Conservation (phyloP, 2,113 vertebrate genomes). For the Pagrus major region DNA sequence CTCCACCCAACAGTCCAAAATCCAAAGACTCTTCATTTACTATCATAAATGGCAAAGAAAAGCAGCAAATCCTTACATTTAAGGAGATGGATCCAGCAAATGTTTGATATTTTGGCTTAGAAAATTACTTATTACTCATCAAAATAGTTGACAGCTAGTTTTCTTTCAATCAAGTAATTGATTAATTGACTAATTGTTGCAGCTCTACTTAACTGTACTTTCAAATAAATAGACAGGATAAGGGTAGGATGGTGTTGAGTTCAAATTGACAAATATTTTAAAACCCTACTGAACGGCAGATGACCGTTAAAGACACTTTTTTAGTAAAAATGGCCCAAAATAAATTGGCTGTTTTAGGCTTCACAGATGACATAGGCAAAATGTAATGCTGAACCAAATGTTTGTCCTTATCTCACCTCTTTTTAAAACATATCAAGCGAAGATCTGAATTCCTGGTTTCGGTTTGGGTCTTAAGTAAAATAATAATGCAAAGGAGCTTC, state of each 20-base stretch:
- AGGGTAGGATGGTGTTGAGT: neutral
- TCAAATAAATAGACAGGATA: neutral
- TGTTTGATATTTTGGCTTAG: too few species aligned
- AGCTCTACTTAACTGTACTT: neutral
- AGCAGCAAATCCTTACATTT: too few species aligned
- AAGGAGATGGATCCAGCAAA: too few species aligned
- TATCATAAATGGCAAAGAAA: too few species aligned
- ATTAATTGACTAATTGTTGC: too few species aligned
- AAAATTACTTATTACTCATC: too few species aligned
- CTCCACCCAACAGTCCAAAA: too few species aligned
- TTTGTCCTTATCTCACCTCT: neutral
- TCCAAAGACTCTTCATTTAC: too few species aligned
- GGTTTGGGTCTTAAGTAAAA: constrained; percentile 24
- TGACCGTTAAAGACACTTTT: neutral
- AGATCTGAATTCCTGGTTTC: constrained; percentile 21
- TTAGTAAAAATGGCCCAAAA: neutral
- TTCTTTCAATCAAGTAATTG: too few species aligned
- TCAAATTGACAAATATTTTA: neutral
- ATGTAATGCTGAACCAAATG: constrained; percentile 15
- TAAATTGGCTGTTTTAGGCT: neutral
- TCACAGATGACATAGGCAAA: neutral
- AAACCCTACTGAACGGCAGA: constrained; percentile 6
- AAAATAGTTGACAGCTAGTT: too few species aligned
- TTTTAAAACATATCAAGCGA: neutral
- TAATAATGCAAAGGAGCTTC: neutral